Conservation (phyloP, 2,797 vertebrate genomes). For the Salarias fasciatus region DNA sequence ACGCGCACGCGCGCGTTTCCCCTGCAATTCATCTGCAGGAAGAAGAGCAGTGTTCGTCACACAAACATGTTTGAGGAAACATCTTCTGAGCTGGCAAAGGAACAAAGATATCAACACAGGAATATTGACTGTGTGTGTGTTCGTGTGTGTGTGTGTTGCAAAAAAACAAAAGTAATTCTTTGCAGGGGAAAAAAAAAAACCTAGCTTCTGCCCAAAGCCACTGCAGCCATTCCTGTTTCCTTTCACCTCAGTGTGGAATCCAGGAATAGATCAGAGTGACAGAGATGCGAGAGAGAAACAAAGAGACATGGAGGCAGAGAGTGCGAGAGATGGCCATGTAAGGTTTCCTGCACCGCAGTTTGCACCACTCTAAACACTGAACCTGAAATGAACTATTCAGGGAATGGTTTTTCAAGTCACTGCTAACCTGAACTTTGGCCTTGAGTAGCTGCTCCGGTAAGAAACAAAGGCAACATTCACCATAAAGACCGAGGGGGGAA, state of each 20-base stretch:
- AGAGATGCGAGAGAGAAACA: slow-evolving; percentile 41
- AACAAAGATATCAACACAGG: slow-evolving; percentile 44
- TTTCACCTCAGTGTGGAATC: slow-evolving; percentile 75
- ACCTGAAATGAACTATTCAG: slow-evolving; percentile 43
- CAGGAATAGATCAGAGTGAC: slow-evolving; percentile 66
- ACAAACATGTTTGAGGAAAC: slow-evolving; percentile 59
- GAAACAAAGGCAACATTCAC: slow-evolving; percentile 34
- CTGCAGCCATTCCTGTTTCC: slow-evolving; percentile 69
- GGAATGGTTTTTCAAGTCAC: slow-evolving; percentile 24
- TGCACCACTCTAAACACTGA: slow-evolving; percentile 38
- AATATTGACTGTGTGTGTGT: slow-evolving; percentile 28
- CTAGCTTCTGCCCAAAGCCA: slow-evolving; percentile 31
- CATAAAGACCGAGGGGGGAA: too few relatives aligned
- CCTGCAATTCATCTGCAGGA: slow-evolving; percentile 41
- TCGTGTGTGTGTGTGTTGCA: not conserved
- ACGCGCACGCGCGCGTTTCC: too few relatives aligned
- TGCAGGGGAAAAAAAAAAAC: slow-evolving; percentile 21
- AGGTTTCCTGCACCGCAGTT: slow-evolving; percentile 67
- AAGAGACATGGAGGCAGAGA: slow-evolving; percentile 22
- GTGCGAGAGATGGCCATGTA: slow-evolving; percentile 77
- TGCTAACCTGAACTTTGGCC: slow-evolving; percentile 51
- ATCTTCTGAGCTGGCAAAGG: slow-evolving; percentile 36
- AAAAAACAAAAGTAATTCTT: slow-evolving; percentile 29
- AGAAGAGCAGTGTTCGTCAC: slow-evolving; percentile 48
- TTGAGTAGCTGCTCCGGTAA: slow-evolving; percentile 20